These are phyloP conservation scores for Cephus spinipes DNA, from an alignment of 2,888 invertebrate species.

Conservation along the genomic window DNA sequence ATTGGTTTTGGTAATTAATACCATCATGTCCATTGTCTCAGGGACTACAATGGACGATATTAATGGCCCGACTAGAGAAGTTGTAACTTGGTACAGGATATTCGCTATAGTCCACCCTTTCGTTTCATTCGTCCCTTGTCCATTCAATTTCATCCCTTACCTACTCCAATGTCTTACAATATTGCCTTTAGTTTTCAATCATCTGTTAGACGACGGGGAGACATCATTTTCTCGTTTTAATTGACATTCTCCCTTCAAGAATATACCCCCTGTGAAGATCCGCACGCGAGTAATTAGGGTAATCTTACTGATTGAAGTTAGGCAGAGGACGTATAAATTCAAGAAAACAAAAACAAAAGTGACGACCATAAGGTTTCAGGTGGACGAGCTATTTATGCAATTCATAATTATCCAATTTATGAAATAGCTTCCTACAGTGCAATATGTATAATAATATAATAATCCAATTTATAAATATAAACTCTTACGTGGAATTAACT, in stretches of 20 bases:
- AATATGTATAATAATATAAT: too few relatives aligned
- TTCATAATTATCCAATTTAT: too few relatives aligned
- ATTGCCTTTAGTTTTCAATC: neutral
- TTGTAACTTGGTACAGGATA: conserved; percentile 29
- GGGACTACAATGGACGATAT: conserved; percentile 45
- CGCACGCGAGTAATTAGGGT: neutral
- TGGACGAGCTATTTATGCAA: too few relatives aligned
- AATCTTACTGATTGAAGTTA: neutral
- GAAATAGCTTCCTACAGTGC: too few relatives aligned
- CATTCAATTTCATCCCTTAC: neutral
- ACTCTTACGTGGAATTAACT: too few relatives aligned
- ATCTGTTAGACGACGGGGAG: neutral
- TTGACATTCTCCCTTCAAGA: neutral
- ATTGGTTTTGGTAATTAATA: conserved; percentile 59
- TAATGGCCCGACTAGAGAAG: conserved; percentile 46
- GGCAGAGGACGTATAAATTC: neutral
- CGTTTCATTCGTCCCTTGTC: neutral
- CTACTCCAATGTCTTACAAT: neutral
- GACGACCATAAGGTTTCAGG: too few relatives aligned
- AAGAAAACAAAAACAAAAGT: too few relatives aligned
- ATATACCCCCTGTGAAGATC: neutral
- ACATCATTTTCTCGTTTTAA: neutral
- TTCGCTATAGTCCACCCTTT: neutral
- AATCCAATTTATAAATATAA: too few relatives aligned
- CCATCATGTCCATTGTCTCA: conserved; percentile 49